Percentiles rank a stretch among this genome's conserved stretches.
phyloP scores from a whole-genome alignment of 2,113 vertebrate species.

The Mystacornis crossleyi region DNA sequence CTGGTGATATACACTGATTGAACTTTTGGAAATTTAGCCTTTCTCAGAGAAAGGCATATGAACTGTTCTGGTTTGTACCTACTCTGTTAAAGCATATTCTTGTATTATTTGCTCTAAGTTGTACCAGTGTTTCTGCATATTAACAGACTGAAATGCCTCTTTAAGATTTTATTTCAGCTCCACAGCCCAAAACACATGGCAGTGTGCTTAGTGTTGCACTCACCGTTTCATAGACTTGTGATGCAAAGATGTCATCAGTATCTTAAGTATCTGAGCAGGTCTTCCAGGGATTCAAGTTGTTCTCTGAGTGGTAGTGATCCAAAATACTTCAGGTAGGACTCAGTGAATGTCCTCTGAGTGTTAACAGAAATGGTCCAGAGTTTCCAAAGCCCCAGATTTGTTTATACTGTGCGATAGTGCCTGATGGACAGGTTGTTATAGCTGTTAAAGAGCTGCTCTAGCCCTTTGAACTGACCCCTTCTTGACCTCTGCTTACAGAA shows the following conservation, averaged over 20 bases:
- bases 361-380: constrained; percentile 78
- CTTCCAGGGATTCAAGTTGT: constrained; percentile 62
- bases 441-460: constrained; percentile 77
- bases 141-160: neutral
- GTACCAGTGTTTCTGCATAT: neutral
- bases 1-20: neutral
- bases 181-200: neutral
- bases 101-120: neutral
- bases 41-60: neutral
- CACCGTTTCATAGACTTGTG: neutral
- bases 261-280: constrained; percentile 44
- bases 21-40: neutral
- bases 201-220: neutral
- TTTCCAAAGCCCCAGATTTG: constrained; percentile 76
- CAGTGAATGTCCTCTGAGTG: constrained; percentile 69
- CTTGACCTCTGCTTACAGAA: constrained; percentile 77
- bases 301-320: constrained; percentile 53
- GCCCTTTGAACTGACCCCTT: constrained; percentile 80
- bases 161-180: constrained; percentile 24
- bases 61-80: neutral
- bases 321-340: constrained; percentile 58
- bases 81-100: constrained; percentile 9
- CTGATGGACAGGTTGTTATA: constrained; percentile 83
- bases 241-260: constrained; percentile 2
- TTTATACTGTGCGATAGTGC: constrained; percentile 72